A percentile compares a stretch with the other conserved stretches of the same genome.
Conservation (phyloP, 2,797 vertebrate species). For the Crocidura indochinensis region DNA sequence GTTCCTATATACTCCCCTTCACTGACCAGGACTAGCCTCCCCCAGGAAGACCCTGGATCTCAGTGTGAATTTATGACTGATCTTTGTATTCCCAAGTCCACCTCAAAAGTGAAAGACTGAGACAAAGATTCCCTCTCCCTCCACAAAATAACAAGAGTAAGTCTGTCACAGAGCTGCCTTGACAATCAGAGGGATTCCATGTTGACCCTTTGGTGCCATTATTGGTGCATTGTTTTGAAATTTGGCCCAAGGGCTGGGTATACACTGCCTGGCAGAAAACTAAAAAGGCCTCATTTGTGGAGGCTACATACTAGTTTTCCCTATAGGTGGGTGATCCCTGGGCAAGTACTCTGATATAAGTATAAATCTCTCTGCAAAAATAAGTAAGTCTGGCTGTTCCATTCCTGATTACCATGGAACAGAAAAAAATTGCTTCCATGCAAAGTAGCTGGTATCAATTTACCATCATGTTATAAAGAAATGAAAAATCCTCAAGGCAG, state of each 20-base stretch:
- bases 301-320: neutral
- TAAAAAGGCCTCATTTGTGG: neutral
- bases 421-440: slow-evolving; percentile 32
- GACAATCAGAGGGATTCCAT: neutral
- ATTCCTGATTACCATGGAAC: neutral
- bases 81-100: neutral
- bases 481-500: neutral
- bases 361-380: slow-evolving; percentile 57
- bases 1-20: neutral
- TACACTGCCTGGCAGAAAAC: neutral
- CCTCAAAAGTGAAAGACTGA: neutral
- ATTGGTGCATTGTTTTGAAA: neutral
- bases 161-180: neutral
- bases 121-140: neutral
- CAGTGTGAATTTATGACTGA: neutral
- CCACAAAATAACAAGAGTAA: neutral
- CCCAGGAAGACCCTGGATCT: neutral
- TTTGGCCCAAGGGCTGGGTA: neutral
- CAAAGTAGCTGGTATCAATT: neutral
- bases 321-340: neutral
- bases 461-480: slow-evolving; percentile 42
- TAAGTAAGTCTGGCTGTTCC: slow-evolving; percentile 9
- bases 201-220: neutral
- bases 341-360: neutral
- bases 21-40: neutral